Base-by-base conservation (phyloP, 1,140 invertebrate species). In the Agrilus planipennis region DNA sequence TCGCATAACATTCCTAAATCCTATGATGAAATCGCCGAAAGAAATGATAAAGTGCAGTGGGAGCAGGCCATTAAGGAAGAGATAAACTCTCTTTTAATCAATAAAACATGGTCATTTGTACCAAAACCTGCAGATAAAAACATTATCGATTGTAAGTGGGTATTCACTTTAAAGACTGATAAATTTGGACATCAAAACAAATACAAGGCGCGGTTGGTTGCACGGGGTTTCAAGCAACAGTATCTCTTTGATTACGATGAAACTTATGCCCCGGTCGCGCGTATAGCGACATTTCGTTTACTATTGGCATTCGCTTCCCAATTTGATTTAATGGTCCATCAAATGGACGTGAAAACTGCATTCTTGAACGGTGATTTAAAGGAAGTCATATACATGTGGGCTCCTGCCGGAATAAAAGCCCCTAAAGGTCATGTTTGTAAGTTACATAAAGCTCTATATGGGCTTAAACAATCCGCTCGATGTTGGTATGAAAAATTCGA, bases 201-300 rank as follows among this genome's bases (percentile, higher is more conserved):
- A 34, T 50, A 50, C 45, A 65, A 65, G 49, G 63, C 64, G n/a
- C 39, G 62, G 17, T 49, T 64, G 22, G 63, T 68, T 7, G 58
- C 54, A 9, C 56, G 56, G 45, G 63, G 64, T 0, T 65, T 50
- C 34, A 45, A 42, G 22, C 61, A 64, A 44, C 25, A 32, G 30
- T 11, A 48, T 15, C 52, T 51, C 6, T 41, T 55, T 37, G 53
- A 62, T 34, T 60, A 46, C 39, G 21, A 50, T 5, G 52, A 58
- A 50, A 60, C 49, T 2, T 58, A 49, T 39, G 29, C 50, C 7
- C 49, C 52, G 3, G 49, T 49, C 0, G 45, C 49, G 36, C 39
- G 46, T 45, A 50, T 57, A 35, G 35, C 50, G 11, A 55, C 54
- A 0, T 49, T 63, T 25, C 38, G 60, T 31, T 42, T 56, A 21